These are phyloP conservation scores for Salvator merianae DNA, from an alignment of 2,113 vertebrate genomes.

Conservation along the genomic window DNA sequence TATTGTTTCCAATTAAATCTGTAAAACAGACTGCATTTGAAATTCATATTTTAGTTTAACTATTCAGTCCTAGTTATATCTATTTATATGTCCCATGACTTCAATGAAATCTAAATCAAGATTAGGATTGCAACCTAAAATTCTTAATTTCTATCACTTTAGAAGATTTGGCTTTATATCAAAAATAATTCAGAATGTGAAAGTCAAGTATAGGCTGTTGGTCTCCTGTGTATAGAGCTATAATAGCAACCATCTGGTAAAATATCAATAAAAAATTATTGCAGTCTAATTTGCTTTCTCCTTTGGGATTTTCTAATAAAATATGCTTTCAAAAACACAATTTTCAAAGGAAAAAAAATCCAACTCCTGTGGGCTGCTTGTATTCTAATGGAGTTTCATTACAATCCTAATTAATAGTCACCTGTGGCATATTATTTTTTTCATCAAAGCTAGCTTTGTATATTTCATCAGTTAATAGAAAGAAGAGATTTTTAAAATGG, in stretches of 20 bases:
- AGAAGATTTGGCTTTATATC: conserved; percentile 28
- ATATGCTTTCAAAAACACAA: not conserved
- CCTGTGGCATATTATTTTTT: not conserved
- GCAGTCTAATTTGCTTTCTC: conserved; percentile 51
- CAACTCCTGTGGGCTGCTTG: not conserved
- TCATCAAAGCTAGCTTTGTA: rapidly evolving
- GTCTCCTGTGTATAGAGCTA: conserved; percentile 34
- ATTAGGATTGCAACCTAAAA: not conserved
- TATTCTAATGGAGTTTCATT: rapidly evolving
- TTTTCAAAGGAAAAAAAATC: not conserved
- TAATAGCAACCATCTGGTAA: conserved; percentile 37
- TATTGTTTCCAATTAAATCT: conserved; percentile 43
- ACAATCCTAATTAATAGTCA: not conserved
- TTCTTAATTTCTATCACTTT: conserved; percentile 50
- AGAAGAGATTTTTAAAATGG: not conserved
- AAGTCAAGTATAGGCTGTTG: conserved; percentile 10
- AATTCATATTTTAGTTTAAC: conserved; percentile 46
- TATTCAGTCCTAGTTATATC: not conserved
- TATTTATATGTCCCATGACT: not conserved
- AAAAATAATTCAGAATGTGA: conserved; percentile 5
- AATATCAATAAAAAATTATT: conserved; percentile 40
- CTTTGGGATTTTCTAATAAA: conserved; percentile 1
- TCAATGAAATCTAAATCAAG: not conserved
- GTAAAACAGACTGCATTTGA: conserved; percentile 31
- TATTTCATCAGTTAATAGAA: not conserved